Evolutionary conservation across 2,888 invertebrate genomes (phyloP).

Genomic region (Drosophila borborema): DNA sequence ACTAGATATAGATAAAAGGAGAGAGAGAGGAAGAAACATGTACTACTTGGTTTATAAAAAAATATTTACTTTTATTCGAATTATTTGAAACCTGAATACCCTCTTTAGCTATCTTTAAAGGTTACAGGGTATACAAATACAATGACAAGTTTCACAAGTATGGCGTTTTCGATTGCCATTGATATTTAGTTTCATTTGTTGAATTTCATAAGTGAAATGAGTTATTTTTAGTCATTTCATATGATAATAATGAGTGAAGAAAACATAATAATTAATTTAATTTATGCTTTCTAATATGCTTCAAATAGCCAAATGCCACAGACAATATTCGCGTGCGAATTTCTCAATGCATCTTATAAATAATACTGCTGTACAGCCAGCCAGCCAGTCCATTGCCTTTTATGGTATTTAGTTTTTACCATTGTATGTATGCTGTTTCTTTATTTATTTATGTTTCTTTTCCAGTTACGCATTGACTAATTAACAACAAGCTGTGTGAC

Average conservation of each 20-base stretch:
- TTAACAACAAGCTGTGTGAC: conserved; percentile 17
- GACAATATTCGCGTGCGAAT: conserved; percentile 45
- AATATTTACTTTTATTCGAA: neutral
- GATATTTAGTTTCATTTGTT: neutral
- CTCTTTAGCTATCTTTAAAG: too few species aligned
- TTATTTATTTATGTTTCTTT: neutral
- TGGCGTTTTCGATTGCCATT: conserved; percentile 21
- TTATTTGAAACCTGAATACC: neutral
- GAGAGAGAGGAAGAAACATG: too few species aligned
- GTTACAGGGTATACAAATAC: neutral
- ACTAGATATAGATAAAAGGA: too few species aligned
- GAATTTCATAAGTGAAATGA: conserved; percentile 8
- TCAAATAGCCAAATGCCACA: conserved; percentile 10
- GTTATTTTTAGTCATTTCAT: neutral
- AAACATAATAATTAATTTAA: conserved; percentile 4
- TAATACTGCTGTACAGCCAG: conserved; percentile 14
- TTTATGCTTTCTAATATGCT: conserved; percentile 15
- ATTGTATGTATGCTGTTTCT: conserved; percentile 16
- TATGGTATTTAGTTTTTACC: conserved; percentile 9
- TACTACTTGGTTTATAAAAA: too few species aligned
- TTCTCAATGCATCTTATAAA: conserved; percentile 22
- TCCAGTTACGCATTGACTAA: conserved; percentile 46
- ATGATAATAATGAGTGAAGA: neutral
- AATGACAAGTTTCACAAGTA: neutral
- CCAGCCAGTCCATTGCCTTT: conserved; percentile 6